Percentiles rank a stretch among this genome's conserved stretches.
Conservation (phyloP, 1,140 invertebrate species). For the Colletes latitarsis region DNA sequence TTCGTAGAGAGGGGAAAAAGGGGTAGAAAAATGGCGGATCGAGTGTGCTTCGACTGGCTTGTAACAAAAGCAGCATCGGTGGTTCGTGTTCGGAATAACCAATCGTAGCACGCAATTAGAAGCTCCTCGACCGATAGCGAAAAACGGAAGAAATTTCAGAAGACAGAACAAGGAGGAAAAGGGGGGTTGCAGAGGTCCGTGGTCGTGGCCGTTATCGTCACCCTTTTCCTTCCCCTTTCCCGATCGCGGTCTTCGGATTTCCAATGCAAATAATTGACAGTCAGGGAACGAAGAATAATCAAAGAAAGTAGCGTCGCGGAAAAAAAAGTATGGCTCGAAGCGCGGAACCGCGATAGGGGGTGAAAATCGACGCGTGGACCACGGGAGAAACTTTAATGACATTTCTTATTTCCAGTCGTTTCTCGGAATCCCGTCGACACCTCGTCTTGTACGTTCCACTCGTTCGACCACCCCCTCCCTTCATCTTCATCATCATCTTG, state of each 20-base stretch:
- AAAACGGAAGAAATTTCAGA: slow-evolving; percentile 34
- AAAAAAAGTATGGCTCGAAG: neutral
- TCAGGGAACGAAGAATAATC: slow-evolving; percentile 22
- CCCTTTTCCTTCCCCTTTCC: too few species aligned
- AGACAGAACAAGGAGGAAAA: neutral
- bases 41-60: slow-evolving; percentile 2
- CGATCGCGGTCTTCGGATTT: neutral
- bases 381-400: slow-evolving; percentile 67
- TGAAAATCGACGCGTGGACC: slow-evolving; percentile 43
- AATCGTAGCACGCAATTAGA: slow-evolving; percentile 55
- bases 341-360: slow-evolving; percentile 18
- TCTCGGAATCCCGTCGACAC: slow-evolving; percentile 35
- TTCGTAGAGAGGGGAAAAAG: too few species aligned
- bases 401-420: slow-evolving; percentile 65
- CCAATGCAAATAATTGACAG: slow-evolving; percentile 28
- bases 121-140: slow-evolving; percentile 16
- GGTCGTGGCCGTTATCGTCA: neutral
- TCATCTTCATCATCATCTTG: slow-evolving; percentile 60
- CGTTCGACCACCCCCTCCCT: slow-evolving; percentile 1
- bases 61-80: slow-evolving; percentile 46
- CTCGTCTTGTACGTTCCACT: slow-evolving; percentile 22
- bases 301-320: neutral
- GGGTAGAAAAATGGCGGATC: slow-evolving; percentile 12
- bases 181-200: slow-evolving; percentile 12
- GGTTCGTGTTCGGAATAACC: slow-evolving; percentile 43